phyloP scores from a whole-genome alignment of 2,888 invertebrate genomes.

The Operophtera brumata region DNA sequence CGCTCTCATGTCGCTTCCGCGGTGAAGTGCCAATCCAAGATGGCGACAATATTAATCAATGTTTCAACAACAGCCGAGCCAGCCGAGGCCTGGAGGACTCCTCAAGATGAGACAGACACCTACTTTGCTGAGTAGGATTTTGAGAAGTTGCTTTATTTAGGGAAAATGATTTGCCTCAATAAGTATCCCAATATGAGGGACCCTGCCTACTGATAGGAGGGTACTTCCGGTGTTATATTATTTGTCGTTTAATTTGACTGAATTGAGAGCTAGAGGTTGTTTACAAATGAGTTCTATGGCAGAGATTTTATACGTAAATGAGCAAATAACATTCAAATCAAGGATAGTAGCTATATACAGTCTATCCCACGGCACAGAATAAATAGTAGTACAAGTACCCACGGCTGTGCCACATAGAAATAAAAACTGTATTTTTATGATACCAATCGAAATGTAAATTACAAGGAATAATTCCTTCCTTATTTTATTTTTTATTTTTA shows the following conservation, averaged over 20 bases:
- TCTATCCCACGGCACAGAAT: too few relatives aligned
- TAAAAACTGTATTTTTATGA: too few relatives aligned
- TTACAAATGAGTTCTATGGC: too few relatives aligned
- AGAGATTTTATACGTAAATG: too few relatives aligned
- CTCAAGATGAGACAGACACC: slow-evolving; percentile 67
- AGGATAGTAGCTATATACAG: too few relatives aligned
- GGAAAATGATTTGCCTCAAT: slow-evolving; percentile 5
- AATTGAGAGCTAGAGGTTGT: not conserved
- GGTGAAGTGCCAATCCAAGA: slow-evolving; percentile 68
- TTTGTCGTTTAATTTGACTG: not conserved
- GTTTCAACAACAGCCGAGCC: slow-evolving; percentile 74
- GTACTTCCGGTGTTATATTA: slow-evolving; percentile 1
- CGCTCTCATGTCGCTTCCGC: slow-evolving; percentile 55
- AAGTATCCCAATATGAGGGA: too few relatives aligned
- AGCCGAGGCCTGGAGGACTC: slow-evolving; percentile 53
- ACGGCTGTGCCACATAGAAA: too few relatives aligned
- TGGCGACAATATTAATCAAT: slow-evolving; percentile 82
- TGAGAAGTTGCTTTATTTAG: slow-evolving; percentile 27
- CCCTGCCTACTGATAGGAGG: not conserved
- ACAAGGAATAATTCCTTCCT: too few relatives aligned
- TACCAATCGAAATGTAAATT: too few relatives aligned
- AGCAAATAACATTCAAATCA: too few relatives aligned
- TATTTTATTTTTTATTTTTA: too few relatives aligned
- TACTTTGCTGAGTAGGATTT: slow-evolving; percentile 51
- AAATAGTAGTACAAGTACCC: too few relatives aligned